Percentiles rank a stretch among this genome's conserved stretches.
Evolutionary conservation across 2,888 invertebrate species (phyloP).

Genomic region (Ceraclea dissimilis): DNA sequence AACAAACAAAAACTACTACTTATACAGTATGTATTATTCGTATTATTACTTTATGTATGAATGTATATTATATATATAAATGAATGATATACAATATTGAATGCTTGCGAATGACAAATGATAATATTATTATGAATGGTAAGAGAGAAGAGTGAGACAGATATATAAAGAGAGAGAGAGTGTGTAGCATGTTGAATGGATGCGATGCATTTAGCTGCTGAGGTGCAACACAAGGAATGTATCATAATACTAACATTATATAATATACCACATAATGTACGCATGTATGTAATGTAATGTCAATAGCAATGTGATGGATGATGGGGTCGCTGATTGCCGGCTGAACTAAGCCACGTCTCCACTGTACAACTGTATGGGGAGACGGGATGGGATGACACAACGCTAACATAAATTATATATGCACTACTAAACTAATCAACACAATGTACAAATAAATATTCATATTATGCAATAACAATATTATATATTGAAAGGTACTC

Average conservation of each 20-base stretch:
- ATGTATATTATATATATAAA: too few species aligned
- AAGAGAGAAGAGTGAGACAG: not conserved
- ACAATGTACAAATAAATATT: too few species aligned
- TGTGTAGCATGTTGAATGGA: not conserved
- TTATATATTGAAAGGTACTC: too few species aligned
- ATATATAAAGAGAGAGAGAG: not conserved
- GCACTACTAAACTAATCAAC: too few species aligned
- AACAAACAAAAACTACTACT: not conserved
- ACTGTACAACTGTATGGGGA: not conserved
- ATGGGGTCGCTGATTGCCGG: constrained; percentile 15
- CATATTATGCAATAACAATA: too few species aligned
- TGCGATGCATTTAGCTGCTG: not conserved
- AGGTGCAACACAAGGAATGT: constrained; percentile 20
- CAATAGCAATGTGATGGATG: constrained; percentile 14
- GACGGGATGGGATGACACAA: too few species aligned
- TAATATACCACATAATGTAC: not conserved
- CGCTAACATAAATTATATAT: too few species aligned
- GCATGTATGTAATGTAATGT: not conserved
- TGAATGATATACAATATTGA: too few species aligned
- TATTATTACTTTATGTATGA: too few species aligned
- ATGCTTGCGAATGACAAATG: too few species aligned
- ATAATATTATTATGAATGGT: not conserved
- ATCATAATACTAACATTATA: constrained; percentile 6
- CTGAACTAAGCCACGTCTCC: constrained; percentile 20
- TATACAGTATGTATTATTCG: not conserved